phyloP scores from a whole-genome alignment of 2,113 vertebrate genomes.

The Donacobius atricapilla region DNA sequence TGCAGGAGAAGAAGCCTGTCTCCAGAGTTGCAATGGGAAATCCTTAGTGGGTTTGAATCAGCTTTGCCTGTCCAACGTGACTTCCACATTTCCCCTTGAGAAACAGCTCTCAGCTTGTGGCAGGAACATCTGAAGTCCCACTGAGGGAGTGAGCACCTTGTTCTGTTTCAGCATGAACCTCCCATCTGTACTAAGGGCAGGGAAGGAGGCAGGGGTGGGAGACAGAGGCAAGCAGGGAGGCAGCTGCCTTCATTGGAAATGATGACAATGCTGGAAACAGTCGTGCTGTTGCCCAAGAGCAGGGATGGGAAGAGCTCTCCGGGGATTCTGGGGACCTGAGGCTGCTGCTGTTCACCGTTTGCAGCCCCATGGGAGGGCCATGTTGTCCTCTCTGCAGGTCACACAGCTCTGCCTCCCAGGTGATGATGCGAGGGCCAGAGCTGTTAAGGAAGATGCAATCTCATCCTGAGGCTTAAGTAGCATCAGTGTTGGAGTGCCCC shows the following conservation, averaged over 20 bases:
- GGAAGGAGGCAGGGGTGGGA: background rate
- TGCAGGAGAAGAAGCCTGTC: background rate
- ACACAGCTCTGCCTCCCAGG: background rate
- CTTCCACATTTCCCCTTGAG: background rate
- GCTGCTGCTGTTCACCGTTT: background rate
- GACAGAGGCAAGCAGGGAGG: background rate
- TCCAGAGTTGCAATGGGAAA: background rate
- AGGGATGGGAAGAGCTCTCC: background rate
- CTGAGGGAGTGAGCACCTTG: background rate
- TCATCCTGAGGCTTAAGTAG: background rate
- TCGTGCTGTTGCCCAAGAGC: background rate
- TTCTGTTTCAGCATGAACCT: background rate
- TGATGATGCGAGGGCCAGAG: background rate
- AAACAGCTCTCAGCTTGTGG: background rate
- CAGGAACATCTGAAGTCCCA: background rate
- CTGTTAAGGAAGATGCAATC: background rate
- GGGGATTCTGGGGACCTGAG: background rate
- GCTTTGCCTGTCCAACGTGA: background rate
- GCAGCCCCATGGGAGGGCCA: background rate
- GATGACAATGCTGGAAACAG: background rate
- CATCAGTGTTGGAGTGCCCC: background rate
- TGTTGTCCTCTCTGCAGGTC: background rate
- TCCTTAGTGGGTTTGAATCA: background rate
- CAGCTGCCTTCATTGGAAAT: background rate
- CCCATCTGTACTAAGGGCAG: fast-evolving